Evolutionary conservation across 1,140 invertebrate genomes (phyloP).

Genomic region (Stenopsyche tienmushanensis): DNA sequence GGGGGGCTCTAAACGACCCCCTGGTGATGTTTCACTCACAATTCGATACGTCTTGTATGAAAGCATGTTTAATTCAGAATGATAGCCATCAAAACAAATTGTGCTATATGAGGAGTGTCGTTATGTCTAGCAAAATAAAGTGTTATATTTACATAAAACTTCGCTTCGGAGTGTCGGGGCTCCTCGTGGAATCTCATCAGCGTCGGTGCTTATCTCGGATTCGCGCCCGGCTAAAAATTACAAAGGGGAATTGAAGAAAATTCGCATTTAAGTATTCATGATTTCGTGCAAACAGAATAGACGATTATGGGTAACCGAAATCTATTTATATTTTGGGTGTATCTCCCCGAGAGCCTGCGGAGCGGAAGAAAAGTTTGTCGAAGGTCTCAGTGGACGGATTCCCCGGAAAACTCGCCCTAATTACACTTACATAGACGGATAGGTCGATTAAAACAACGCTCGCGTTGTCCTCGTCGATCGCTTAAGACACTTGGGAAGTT

Average conservation of each 20-base stretch:
- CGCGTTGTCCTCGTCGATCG: neutral
- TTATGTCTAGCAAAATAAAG: too few species aligned
- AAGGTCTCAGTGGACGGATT: neutral
- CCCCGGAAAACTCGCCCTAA: conserved; percentile 5
- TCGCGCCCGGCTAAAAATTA: conserved; percentile 28
- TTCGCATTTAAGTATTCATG: conserved; percentile 33
- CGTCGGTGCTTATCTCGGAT: too few species aligned
- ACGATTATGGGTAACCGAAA: neutral
- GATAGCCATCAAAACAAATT: too few species aligned
- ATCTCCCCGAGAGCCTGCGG: too few species aligned
- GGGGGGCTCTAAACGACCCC: too few species aligned
- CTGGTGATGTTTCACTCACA: too few species aligned
- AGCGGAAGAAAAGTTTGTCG: neutral
- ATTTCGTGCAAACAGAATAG: neutral
- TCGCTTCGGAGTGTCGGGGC: neutral
- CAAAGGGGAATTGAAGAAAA: conserved; percentile 29
- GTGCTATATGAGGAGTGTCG: too few species aligned
- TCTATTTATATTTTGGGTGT: neutral
- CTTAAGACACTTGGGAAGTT: conserved; percentile 8
- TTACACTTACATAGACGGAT: neutral
- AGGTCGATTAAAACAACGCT: conserved; percentile 1
- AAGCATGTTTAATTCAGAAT: too few species aligned
- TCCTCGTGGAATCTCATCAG: neutral
- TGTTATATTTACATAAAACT: too few species aligned
- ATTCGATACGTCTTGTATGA: too few species aligned